These are phyloP conservation scores for Caenorhabditis afra DNA, from an alignment of 2,888 invertebrate species.

Conservation along the genomic window DNA sequence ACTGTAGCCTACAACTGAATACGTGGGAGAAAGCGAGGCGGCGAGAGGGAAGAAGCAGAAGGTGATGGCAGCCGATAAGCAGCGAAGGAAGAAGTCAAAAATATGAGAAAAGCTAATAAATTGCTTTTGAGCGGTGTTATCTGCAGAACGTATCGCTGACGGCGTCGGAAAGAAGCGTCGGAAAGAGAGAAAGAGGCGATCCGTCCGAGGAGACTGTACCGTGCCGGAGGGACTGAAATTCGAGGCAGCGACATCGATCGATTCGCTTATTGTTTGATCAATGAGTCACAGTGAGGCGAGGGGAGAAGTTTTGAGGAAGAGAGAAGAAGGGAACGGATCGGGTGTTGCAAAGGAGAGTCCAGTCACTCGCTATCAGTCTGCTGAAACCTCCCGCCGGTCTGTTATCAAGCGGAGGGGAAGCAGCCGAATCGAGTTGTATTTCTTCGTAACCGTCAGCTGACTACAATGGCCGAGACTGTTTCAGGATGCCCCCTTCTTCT, in stretches of 20 bases:
- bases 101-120: conserved; percentile 57
- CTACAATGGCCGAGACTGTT: conserved; percentile 11
- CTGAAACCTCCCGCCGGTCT: background rate
- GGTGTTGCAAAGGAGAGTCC: background rate
- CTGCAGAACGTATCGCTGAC: conserved; percentile 51
- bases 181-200: background rate
- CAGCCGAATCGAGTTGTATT: conserved; percentile 1
- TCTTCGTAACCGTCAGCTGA: conserved; percentile 4
- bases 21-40: conserved; percentile 25
- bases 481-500: conserved; percentile 12
- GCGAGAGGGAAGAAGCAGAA: conserved; percentile 18
- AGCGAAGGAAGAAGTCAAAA: conserved; percentile 34
- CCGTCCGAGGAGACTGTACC: conserved; percentile 1
- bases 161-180: conserved; percentile 8
- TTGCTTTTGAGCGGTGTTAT: conserved; percentile 47
- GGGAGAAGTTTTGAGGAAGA: background rate
- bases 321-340: conserved; percentile 1
- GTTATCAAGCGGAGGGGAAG: conserved; percentile 17
- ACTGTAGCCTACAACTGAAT: conserved; percentile 1
- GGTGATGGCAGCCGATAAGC: conserved; percentile 47
- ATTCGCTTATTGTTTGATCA: conserved; percentile 51
- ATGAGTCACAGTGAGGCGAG: conserved; percentile 23
- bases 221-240: conserved; percentile 22
- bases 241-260: conserved; percentile 24
- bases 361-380: conserved; percentile 5